These are phyloP conservation scores for Petrocephalus zakoni DNA, from an alignment of 2,113 vertebrate species.

Conservation along the genomic window DNA sequence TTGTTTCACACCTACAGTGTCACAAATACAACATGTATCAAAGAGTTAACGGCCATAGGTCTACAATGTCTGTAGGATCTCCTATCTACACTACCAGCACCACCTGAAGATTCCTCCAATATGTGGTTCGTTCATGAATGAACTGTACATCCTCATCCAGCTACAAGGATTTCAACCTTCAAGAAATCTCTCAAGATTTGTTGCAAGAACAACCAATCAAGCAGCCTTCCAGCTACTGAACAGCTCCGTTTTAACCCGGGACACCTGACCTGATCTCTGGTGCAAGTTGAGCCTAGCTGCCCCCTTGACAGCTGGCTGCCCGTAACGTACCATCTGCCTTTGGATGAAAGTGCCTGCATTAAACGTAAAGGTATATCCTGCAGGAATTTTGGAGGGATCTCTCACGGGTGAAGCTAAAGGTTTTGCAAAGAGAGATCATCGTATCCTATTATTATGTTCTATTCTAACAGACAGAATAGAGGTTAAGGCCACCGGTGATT, in stretches of 20 bases:
- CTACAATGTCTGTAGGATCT: background rate
- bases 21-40: background rate
- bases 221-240: background rate
- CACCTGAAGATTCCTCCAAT: background rate
- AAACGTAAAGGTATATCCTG: background rate
- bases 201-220: too few relatives aligned
- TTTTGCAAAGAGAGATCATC: background rate
- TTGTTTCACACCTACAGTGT: background rate
- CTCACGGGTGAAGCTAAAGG: background rate
- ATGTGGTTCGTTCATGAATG: background rate
- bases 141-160: background rate
- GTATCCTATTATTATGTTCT: background rate
- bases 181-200: background rate
- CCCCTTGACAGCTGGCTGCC: background rate
- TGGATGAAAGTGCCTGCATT: background rate
- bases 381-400: background rate
- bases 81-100: background rate
- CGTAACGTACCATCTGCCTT: background rate
- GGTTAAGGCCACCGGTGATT: background rate
- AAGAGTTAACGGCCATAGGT: background rate
- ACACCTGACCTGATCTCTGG: background rate
- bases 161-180: background rate
- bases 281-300: background rate
- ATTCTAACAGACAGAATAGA: background rate
- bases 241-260: background rate